phyloP scores from a whole-genome alignment of 1,140 invertebrate genomes.

The Mamestra configurata region DNA sequence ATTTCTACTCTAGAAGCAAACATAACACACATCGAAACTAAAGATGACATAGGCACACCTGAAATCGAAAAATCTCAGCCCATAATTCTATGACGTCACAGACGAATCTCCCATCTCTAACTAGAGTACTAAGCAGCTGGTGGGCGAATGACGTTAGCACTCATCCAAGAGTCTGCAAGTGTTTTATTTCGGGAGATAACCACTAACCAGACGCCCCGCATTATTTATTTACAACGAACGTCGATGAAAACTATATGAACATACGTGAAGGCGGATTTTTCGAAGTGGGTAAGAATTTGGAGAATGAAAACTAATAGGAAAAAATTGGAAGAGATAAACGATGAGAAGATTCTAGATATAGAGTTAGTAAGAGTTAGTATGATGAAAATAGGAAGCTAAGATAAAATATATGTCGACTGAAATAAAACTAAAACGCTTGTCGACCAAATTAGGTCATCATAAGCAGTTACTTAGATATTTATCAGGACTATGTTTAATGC shows the following conservation, averaged over 20 bases:
- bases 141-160: conserved; percentile 42
- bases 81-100: conserved; percentile 4
- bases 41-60: not conserved
- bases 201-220: conserved; percentile 16
- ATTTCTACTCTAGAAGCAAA: too few relatives aligned
- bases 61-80: not conserved
- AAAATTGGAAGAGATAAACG: not conserved
- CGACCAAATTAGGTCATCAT: too few relatives aligned
- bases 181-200: conserved; percentile 49
- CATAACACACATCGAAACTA: too few relatives aligned
- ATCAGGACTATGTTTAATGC: too few relatives aligned
- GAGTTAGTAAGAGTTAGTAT: too few relatives aligned
- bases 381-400: too few relatives aligned
- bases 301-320: not conserved
- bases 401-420: not conserved
- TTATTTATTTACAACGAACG: conserved; percentile 26
- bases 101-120: conserved; percentile 11
- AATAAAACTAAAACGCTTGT: too few relatives aligned
- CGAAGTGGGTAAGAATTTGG: not conserved
- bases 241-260: conserved; percentile 43
- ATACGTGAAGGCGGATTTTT: not conserved
- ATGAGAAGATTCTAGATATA: conserved; percentile 7
- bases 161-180: conserved; percentile 14
- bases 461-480: too few relatives aligned
- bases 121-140: not conserved